Evolutionary conservation across 2,888 invertebrate genomes (phyloP).

Genomic region (Camponotus fellah): DNA sequence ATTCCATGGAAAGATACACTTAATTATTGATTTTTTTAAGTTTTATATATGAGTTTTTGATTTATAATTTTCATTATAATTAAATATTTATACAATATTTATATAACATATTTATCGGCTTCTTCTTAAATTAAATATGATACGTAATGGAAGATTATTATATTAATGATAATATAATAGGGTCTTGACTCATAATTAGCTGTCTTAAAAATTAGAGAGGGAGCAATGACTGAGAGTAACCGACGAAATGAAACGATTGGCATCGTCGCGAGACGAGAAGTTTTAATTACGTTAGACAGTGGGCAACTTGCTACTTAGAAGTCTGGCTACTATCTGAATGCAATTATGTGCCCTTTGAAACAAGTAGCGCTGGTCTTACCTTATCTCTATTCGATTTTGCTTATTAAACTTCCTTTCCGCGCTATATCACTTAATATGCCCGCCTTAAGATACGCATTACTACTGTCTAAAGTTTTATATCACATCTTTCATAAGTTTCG

Average conservation of each 20-base stretch:
- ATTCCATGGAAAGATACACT: conserved; percentile 46
- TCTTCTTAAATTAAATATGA: not conserved
- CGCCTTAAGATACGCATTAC: not conserved
- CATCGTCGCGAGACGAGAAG: conserved; percentile 65
- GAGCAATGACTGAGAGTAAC: conserved; percentile 50
- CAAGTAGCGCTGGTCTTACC: conserved; percentile 26
- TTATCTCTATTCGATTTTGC: conserved; percentile 51
- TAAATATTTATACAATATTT: not conserved
- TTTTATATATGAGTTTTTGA: not conserved
- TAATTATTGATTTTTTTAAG: conserved; percentile 22
- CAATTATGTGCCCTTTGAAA: conserved; percentile 80
- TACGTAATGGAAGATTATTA: not conserved
- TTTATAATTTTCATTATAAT: not conserved
- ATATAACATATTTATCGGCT: not conserved
- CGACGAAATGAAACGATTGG: conserved; percentile 59
- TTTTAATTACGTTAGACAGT: conserved; percentile 77
- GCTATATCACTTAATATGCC: not conserved
- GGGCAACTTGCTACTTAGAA: conserved; percentile 80
- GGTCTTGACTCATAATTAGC: conserved; percentile 36
- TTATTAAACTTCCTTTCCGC: conserved; percentile 45
- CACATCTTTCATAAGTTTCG: not conserved
- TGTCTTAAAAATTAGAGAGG: conserved; percentile 37
- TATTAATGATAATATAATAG: not conserved
- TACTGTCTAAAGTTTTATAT: not conserved
- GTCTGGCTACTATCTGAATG: conserved; percentile 78